Conservation (phyloP, 2,797 vertebrate species). For the Squalus acanthias region DNA sequence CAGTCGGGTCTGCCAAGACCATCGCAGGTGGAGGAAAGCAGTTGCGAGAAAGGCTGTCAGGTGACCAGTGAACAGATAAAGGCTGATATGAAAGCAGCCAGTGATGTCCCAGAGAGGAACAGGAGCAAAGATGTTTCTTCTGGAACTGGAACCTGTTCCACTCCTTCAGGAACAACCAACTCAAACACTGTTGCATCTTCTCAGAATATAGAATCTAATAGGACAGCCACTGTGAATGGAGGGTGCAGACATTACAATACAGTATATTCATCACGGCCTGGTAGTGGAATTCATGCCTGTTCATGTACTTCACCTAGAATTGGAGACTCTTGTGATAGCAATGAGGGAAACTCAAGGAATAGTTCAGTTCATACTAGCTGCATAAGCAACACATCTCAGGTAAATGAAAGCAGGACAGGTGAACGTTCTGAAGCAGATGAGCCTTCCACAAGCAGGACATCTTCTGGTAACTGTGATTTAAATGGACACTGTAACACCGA, state of each 20-base stretch:
- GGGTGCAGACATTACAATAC: slow-evolving; percentile 7
- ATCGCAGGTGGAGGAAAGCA: slow-evolving; percentile 58
- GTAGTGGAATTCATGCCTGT: slow-evolving; percentile 47
- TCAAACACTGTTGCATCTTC: slow-evolving; percentile 51
- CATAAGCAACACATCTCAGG: slow-evolving; percentile 58
- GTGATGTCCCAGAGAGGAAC: slow-evolving; percentile 69
- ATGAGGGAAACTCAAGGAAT: slow-evolving; percentile 52
- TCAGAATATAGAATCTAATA: slow-evolving; percentile 53
- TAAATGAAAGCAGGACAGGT: slow-evolving; percentile 56
- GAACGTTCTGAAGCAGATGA: slow-evolving; percentile 53
- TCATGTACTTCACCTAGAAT: slow-evolving; percentile 55
- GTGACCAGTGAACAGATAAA: slow-evolving; percentile 98
- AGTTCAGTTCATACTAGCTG: slow-evolving; percentile 61
- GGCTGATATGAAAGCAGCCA: slow-evolving; percentile 94
- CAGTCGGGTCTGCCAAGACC: slow-evolving; percentile 37
- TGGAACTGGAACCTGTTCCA: slow-evolving; percentile 45
- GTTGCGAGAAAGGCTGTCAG: slow-evolving; percentile 96
- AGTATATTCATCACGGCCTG: not conserved
- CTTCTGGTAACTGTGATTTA: slow-evolving; percentile 48
- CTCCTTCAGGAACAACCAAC: slow-evolving; percentile 50
- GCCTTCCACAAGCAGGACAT: slow-evolving; percentile 57
- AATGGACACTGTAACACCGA: slow-evolving; percentile 49
- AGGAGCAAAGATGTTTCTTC: slow-evolving; percentile 59
- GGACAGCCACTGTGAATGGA: slow-evolving; percentile 46
- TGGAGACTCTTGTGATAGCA: slow-evolving; percentile 50